Evolutionary conservation across 1,140 invertebrate species (phyloP).

Genomic region (Tetramorium parvispinum): DNA sequence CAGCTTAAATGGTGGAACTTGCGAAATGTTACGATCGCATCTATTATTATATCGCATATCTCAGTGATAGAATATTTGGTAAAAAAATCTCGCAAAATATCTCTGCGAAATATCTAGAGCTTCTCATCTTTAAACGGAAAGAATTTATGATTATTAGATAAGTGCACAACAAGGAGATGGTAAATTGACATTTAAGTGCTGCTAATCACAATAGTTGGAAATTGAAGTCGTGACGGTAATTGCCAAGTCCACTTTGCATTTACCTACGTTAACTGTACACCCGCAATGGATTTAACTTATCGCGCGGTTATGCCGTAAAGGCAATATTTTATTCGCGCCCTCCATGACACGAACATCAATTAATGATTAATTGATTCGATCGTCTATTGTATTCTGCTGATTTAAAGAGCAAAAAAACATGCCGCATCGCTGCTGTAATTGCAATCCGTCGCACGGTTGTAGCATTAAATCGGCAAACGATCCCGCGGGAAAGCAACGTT

Average conservation of each 20-base stretch:
- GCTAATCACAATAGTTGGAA: conserved; percentile 22
- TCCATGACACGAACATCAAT: background rate
- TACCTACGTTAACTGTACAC: conserved; percentile 15
- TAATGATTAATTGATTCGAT: conserved; percentile 28
- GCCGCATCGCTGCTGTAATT: background rate
- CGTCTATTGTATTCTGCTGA: background rate
- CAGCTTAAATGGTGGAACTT: conserved; percentile 36
- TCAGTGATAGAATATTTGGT: background rate
- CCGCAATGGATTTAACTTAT: background rate
- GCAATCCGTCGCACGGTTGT: background rate
- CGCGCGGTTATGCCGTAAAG: background rate
- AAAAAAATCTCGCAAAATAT: too few relatives aligned
- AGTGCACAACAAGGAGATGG: background rate
- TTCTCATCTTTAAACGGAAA: background rate
- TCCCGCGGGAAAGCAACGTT: background rate
- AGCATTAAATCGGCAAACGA: conserved; percentile 3
- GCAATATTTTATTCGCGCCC: conserved; percentile 15
- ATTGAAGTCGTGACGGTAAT: conserved; percentile 20
- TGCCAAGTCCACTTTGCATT: background rate
- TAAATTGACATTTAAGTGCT: background rate
- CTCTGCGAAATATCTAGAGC: background rate
- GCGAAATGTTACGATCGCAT: conserved; percentile 17
- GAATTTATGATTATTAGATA: conserved; percentile 11
- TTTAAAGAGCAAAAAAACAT: background rate
- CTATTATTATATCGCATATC: conserved; percentile 6